These are phyloP conservation scores for Lacerta agilis DNA, from an alignment of 2,797 vertebrate species.

Conservation along the genomic window DNA sequence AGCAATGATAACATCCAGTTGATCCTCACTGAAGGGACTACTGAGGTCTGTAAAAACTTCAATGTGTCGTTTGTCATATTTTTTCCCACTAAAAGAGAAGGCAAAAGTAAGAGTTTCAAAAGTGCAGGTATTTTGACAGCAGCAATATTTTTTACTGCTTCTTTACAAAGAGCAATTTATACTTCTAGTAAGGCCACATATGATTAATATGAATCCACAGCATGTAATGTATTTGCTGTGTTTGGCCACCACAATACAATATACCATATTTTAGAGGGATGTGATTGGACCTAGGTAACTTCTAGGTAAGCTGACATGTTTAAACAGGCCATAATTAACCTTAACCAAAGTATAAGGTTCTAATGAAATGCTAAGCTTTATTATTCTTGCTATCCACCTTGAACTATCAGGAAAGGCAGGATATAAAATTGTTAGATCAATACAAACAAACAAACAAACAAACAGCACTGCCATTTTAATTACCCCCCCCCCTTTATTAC, in stretches of 20 bases:
- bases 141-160: background rate
- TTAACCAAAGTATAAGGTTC: too few relatives aligned
- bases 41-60: conserved; percentile 90
- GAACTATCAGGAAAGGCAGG: background rate
- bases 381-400: background rate
- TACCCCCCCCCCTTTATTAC: background rate
- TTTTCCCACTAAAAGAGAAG: conserved; percentile 86
- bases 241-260: background rate
- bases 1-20: conserved; percentile 86
- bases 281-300: too few relatives aligned
- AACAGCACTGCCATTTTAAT: background rate
- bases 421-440: background rate
- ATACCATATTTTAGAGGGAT: background rate
- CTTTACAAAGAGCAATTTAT: background rate
- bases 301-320: background rate
- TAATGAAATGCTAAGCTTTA: too few relatives aligned
- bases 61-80: conserved; percentile 86
- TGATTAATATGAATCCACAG: background rate
- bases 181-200: conserved; percentile 14
- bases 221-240: background rate
- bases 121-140: background rate
- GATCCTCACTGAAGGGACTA: conserved; percentile 85
- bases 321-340: background rate
- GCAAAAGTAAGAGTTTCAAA: conserved; percentile 17
- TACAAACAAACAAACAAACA: too few relatives aligned